phyloP scores from a whole-genome alignment of 2,888 invertebrate species.

The Lysandra coridon region DNA sequence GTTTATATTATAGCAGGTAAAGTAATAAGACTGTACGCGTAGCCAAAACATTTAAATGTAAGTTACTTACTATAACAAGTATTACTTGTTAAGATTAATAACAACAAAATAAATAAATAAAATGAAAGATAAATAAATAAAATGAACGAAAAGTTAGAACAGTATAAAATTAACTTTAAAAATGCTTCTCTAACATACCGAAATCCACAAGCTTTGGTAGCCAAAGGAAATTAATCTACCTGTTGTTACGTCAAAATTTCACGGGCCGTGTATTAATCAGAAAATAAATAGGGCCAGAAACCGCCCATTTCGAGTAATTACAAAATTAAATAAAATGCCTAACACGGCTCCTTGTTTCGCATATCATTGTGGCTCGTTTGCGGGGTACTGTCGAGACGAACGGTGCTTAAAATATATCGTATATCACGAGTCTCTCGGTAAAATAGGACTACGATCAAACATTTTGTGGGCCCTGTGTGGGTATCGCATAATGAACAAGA shows the following conservation, averaged over 20 bases:
- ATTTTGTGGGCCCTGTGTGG: too few relatives aligned
- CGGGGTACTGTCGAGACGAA: constrained; percentile 47
- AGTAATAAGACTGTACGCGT: neutral
- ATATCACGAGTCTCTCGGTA: neutral
- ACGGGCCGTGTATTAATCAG: neutral
- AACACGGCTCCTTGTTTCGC: constrained; percentile 65
- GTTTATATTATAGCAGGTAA: neutral
- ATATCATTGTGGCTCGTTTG: constrained; percentile 74
- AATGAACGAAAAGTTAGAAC: too few relatives aligned
- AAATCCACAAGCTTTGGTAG: neutral
- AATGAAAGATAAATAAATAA: too few relatives aligned
- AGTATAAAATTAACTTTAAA: neutral
- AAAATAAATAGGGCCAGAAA: constrained; percentile 44
- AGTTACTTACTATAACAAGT: too few relatives aligned
- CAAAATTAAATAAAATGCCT: constrained; percentile 57
- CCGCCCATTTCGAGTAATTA: constrained; percentile 58
- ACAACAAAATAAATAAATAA: too few relatives aligned
- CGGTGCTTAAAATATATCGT: neutral
- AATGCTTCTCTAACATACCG: neutral
- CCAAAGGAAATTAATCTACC: constrained; percentile 8
- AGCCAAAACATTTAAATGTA: neutral
- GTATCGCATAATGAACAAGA: too few relatives aligned
- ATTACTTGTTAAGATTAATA: too few relatives aligned
- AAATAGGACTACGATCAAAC: too few relatives aligned
- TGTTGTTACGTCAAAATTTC: constrained; percentile 9